Evolutionary conservation across 2,888 invertebrate genomes (phyloP).

Genomic region (Alloplasta piceator): DNA sequence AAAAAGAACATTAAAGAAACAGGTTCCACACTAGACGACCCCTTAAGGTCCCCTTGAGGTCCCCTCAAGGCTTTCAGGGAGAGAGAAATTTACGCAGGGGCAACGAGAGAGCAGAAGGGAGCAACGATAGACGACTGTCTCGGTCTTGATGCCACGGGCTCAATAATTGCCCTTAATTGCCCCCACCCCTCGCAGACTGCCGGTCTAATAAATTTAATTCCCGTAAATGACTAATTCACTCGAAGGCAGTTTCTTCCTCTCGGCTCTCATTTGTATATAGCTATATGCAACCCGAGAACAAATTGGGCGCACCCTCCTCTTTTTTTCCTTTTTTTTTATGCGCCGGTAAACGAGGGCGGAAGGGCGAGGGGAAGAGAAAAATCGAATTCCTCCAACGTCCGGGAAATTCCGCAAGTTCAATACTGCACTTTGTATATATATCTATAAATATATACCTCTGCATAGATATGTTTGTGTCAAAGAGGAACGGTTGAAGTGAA

Average conservation of each 20-base stretch:
- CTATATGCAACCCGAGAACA: conserved; percentile 8
- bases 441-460: too few species aligned
- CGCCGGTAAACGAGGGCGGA: conserved; percentile 39
- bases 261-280: background rate
- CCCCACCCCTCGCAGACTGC: conserved; percentile 51
- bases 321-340: conserved; percentile 24
- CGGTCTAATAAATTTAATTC: conserved; percentile 65
- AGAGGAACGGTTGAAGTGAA: background rate
- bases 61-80: too few species aligned
- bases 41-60: too few species aligned
- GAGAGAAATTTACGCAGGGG: too few species aligned
- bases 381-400: conserved; percentile 7
- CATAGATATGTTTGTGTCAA: too few species aligned
- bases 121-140: conserved; percentile 24
- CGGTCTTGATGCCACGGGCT: conserved; percentile 55
- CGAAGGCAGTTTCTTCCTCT: conserved; percentile 23
- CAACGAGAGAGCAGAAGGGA: conserved; percentile 27
- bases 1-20: too few species aligned
- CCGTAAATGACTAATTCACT: conserved; percentile 64
- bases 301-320: conserved; percentile 49
- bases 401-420: conserved; percentile 6
- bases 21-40: too few species aligned
- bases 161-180: conserved; percentile 66
- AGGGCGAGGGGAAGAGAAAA: conserved; percentile 5
- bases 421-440: conserved; percentile 1